Base-by-base conservation (phyloP, 1,140 invertebrate species). In the Leguminivora glycinivorella region DNA sequence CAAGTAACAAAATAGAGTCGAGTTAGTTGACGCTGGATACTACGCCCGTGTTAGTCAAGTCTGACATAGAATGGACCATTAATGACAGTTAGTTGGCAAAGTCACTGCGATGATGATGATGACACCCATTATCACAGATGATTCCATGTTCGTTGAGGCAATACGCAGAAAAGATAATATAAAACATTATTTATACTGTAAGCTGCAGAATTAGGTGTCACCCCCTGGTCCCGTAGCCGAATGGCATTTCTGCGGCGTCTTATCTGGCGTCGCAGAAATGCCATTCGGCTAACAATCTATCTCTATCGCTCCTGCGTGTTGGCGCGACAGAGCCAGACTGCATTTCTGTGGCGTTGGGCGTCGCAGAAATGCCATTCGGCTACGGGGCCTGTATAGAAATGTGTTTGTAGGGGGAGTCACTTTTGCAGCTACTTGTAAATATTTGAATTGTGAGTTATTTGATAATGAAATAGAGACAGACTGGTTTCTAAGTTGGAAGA, bases 1-100 rank as follows among this genome's bases (percentile, higher is more conserved):
- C 81, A 84, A 87, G 87, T 88, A 88, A 88, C 83, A 86, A 88
- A 84, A 81, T 79, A 68, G 68, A 69, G 58, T 73, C 63, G 72
- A 80, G 84, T 88, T 90, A 88, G 84, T 85, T 71, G 78, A 83
- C 77, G 83, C 82, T 70, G 74, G 34, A 67, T 79, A 75, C 73
- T 79, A 79, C 79, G 81, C 81, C 81, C 81, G 74, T 80, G 83
- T 88, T 88, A 88, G 85, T 82, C 66, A 56, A 56, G 52, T 70
- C 75, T 72, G 69, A 81, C 75, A 79, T 77, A 79, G 78, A 77
- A 73, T 80, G 79, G 74, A 77, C 70, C 58, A 34, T 63, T 63
- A 63, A 63, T 63, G 75, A 80, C 81, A 81, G 82, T 83, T 78
- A 79, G 76, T 79, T 70, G 70, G 74, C 67, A 69, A 29, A 72